A percentile compares a stretch with the other conserved stretches of the same genome.
Conservation (phyloP, 2,797 vertebrate genomes). For the Clarias fuscus region DNA sequence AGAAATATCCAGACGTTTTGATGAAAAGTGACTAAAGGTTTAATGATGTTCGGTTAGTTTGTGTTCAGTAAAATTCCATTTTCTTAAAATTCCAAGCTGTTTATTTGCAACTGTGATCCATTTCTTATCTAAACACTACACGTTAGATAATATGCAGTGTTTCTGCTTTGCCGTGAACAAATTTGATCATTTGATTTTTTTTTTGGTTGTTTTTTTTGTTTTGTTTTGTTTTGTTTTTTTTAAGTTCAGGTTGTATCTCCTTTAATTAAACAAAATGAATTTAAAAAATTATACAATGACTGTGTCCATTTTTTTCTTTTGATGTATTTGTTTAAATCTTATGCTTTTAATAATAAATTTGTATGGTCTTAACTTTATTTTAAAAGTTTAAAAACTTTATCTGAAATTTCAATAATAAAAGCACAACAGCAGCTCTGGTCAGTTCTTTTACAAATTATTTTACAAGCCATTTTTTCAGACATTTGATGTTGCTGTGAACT, state of each 20-base stretch:
- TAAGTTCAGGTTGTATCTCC: background rate
- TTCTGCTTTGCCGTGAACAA: slow-evolving; percentile 29
- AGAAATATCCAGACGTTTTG: background rate
- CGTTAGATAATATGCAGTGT: background rate
- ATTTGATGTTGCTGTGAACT: background rate
- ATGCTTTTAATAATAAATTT: background rate
- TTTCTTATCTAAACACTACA: background rate
- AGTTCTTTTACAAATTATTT: background rate
- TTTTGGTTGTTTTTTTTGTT: background rate
- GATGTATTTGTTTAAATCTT: background rate
- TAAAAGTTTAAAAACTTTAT: no score
- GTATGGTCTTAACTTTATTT: no score
- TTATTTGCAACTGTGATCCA: background rate
- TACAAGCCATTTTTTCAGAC: background rate
- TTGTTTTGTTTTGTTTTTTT: background rate
- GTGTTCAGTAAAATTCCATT: background rate
- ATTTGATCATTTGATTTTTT: background rate
- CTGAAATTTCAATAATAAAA: no score
- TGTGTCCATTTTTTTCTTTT: background rate
- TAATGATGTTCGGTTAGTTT: background rate
- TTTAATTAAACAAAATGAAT: slow-evolving; percentile 29
- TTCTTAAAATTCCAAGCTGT: background rate
- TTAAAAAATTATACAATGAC: background rate
- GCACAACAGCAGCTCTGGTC: background rate
- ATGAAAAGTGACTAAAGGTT: background rate